Conservation (phyloP, 2,888 invertebrate species). For the Lycaena phlaeas region DNA sequence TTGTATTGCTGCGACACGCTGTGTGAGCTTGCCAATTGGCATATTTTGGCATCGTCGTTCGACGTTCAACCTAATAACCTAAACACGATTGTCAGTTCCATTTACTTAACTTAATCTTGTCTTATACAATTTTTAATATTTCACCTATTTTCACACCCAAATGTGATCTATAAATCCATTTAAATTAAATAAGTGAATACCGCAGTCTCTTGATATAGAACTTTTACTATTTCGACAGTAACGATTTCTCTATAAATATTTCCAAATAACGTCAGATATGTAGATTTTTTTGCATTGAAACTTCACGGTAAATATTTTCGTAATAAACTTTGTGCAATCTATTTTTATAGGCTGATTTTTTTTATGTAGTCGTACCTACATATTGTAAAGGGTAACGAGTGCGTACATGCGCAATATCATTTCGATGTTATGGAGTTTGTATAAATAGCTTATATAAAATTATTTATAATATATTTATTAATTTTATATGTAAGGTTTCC, state of each 20-base stretch:
- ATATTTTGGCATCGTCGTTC: too few relatives aligned
- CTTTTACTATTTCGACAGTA: neutral
- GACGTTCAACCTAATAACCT: too few relatives aligned
- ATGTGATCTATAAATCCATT: too few relatives aligned
- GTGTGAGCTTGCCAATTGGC: too few relatives aligned
- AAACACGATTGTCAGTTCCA: too few relatives aligned
- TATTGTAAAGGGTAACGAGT: slow-evolving; percentile 28
- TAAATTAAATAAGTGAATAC: neutral
- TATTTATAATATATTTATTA: slow-evolving; percentile 61
- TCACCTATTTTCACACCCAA: too few relatives aligned
- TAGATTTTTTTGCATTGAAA: slow-evolving; percentile 24
- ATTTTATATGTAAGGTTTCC: slow-evolving; percentile 61
- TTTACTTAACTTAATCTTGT: too few relatives aligned
- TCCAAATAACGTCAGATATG: slow-evolving; percentile 6
- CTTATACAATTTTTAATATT: too few relatives aligned
- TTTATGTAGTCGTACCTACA: slow-evolving; percentile 32
- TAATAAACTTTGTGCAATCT: slow-evolving; percentile 61
- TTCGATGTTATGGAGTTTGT: slow-evolving; percentile 63
- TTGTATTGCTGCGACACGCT: too few relatives aligned
- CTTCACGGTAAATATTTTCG: slow-evolving; percentile 52
- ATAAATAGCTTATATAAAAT: slow-evolving; percentile 61
- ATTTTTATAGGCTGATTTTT: slow-evolving; percentile 61
- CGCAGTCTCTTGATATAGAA: neutral
- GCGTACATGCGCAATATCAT: slow-evolving; percentile 49
- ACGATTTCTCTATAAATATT: slow-evolving; percentile 11